Evolutionary conservation across 2,797 vertebrate species (phyloP).

Genomic region (Sciurus vulgaris): DNA sequence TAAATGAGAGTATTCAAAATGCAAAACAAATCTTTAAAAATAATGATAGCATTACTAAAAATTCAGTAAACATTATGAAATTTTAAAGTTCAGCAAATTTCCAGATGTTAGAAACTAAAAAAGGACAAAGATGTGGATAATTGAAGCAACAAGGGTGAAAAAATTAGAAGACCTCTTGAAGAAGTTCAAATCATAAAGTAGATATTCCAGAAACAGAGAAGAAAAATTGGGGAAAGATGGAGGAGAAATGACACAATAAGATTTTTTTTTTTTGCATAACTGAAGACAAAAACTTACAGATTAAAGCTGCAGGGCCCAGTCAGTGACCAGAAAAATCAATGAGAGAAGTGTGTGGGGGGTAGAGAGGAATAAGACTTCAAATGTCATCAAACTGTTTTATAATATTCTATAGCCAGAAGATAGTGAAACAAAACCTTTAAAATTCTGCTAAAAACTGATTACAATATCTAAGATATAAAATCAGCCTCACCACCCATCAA

Average conservation of each 20-base stretch:
- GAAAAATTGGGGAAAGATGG: background rate
- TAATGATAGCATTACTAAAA: background rate
- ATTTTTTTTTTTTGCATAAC: background rate
- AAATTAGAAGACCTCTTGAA: background rate
- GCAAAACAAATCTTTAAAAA: background rate
- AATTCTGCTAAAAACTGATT: background rate
- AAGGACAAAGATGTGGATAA: background rate
- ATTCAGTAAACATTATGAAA: background rate
- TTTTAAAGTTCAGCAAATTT: background rate
- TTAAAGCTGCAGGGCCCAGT: background rate
- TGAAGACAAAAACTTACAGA: background rate
- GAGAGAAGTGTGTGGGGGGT: too few species aligned
- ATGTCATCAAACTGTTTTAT: background rate
- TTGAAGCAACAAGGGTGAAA: background rate
- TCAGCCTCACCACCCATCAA: background rate
- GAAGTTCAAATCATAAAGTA: background rate
- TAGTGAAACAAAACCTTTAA: background rate
- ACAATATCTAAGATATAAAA: background rate
- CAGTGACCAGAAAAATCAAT: too few species aligned
- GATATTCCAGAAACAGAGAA: background rate
- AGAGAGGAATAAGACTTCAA: background rate
- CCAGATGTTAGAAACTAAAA: background rate
- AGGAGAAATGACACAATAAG: background rate
- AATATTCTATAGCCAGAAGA: background rate
- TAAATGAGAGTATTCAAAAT: background rate